Percentiles rank a stretch among this genome's conserved stretches.
These are phyloP conservation scores for Propithecus perrieri DNA, from an alignment of 2,797 vertebrate species.

Conservation along the genomic window DNA sequence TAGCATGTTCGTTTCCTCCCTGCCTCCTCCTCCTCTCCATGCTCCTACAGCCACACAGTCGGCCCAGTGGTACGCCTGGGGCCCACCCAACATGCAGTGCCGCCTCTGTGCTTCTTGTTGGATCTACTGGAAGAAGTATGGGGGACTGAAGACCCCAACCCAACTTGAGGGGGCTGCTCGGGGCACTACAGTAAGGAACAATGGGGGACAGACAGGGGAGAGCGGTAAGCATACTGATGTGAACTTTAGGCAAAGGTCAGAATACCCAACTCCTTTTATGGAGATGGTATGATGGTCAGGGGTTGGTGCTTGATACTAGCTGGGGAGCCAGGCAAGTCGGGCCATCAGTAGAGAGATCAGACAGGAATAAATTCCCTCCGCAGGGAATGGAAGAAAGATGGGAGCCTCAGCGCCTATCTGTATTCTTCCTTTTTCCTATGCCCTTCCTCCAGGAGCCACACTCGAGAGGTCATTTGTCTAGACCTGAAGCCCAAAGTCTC, in stretches of 20 bases:
- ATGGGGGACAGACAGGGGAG: background rate
- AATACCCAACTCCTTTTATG: background rate
- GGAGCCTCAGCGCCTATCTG: background rate
- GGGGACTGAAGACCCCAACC: constrained; percentile 96
- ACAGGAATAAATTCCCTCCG: background rate
- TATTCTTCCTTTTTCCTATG: background rate
- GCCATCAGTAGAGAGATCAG: background rate
- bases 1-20: background rate
- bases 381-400: background rate
- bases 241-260: background rate
- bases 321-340: background rate
- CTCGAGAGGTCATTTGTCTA: constrained; percentile 90
- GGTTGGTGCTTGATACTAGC: no score
- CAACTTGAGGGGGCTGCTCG: constrained; percentile 94
- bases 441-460: constrained; percentile 86
- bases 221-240: background rate
- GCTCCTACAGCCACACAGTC: constrained; percentile 91
- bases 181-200: constrained; percentile 88
- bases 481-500: constrained; percentile 94
- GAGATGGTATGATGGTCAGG: background rate
- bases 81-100: constrained; percentile 98
- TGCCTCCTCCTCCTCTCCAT: accelerated
- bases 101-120: constrained; percentile 96
- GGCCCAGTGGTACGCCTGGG: constrained; percentile 98
- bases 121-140: constrained; percentile 99